These are phyloP conservation scores for Aurelia sp. DNA, from an alignment of 30 jellyfish, hydroid and myxozoan species.

Conservation along the genomic window DNA sequence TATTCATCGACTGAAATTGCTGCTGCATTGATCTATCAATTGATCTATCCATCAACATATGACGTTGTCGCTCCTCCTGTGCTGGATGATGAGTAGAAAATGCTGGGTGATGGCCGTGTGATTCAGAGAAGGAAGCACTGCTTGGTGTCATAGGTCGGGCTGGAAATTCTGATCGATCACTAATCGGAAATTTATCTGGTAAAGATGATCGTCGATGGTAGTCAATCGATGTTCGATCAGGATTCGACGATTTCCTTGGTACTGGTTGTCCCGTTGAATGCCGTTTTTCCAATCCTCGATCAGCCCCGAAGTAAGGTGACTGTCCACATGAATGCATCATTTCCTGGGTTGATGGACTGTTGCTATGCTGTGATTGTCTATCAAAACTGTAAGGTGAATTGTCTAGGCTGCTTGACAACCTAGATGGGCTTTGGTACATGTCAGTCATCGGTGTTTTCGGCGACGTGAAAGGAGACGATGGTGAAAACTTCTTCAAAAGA, in stretches of 20 bases:
- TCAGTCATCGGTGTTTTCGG: constrained; percentile 30
- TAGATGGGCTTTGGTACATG: not conserved
- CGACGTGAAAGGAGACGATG: constrained; percentile 29
- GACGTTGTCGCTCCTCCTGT: not conserved
- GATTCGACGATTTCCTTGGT: not conserved
- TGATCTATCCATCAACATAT: not conserved
- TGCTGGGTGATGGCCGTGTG: not conserved
- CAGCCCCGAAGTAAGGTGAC: not conserved
- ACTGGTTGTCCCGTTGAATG: constrained; percentile 12
- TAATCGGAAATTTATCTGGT: constrained; percentile 15
- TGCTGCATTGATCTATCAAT: constrained; percentile 28
- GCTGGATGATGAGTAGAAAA: too few relatives aligned
- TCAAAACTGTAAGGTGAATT: not conserved
- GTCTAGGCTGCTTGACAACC: constrained; percentile 12
- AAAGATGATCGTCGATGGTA: constrained; percentile 15
- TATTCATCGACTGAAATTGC: constrained; percentile 14
- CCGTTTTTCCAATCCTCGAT: not conserved
- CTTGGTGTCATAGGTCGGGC: not conserved
- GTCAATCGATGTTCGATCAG: constrained; percentile 13
- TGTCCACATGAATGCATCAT: constrained; percentile 1
- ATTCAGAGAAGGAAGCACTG: not conserved
- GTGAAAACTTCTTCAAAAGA: constrained; percentile 2
- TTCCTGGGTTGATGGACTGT: not conserved
- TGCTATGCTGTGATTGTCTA: not conserved
- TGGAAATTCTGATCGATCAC: constrained; percentile 9